phyloP scores from a whole-genome alignment of 2,888 invertebrate species.

The Volucella bombylans region DNA sequence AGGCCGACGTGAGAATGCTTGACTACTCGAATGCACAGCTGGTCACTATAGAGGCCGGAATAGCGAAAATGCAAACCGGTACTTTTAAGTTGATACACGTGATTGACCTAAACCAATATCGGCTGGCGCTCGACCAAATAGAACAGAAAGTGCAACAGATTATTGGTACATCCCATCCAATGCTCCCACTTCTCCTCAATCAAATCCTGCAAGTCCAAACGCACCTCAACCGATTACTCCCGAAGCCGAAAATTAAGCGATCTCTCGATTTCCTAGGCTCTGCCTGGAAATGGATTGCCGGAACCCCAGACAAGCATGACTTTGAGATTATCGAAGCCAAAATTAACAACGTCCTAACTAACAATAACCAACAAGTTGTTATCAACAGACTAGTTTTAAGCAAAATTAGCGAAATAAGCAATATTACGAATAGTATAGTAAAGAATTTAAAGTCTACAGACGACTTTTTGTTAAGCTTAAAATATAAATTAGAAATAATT shows the following conservation, averaged over 20 bases:
- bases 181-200: background rate
- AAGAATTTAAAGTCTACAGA: conserved; percentile 14
- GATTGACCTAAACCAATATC: conserved; percentile 18
- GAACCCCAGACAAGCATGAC: conserved; percentile 42
- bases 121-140: background rate
- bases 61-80: background rate
- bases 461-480: conserved; percentile 24
- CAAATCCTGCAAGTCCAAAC: background rate
- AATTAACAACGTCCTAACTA: conserved; percentile 23
- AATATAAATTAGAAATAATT: too few species aligned
- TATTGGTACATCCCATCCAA: conserved; percentile 7
- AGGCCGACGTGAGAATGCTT: too few species aligned
- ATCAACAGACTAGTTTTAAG: conserved; percentile 41
- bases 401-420: conserved; percentile 38
- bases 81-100: conserved; percentile 45
- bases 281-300: conserved; percentile 52
- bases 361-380: conserved; percentile 32
- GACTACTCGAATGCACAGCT: too few species aligned
- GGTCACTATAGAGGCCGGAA: too few species aligned
- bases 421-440: conserved; percentile 44
- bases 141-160: conserved; percentile 1
- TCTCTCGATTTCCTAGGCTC: conserved; percentile 16
- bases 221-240: too few species aligned
- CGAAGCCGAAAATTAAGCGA: background rate
- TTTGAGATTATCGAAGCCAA: conserved; percentile 33